Percentiles rank a stretch among this genome's conserved stretches.
Evolutionary conservation across 2,113 vertebrate species (phyloP).

Genomic region (Gymnorhina tibicen): DNA sequence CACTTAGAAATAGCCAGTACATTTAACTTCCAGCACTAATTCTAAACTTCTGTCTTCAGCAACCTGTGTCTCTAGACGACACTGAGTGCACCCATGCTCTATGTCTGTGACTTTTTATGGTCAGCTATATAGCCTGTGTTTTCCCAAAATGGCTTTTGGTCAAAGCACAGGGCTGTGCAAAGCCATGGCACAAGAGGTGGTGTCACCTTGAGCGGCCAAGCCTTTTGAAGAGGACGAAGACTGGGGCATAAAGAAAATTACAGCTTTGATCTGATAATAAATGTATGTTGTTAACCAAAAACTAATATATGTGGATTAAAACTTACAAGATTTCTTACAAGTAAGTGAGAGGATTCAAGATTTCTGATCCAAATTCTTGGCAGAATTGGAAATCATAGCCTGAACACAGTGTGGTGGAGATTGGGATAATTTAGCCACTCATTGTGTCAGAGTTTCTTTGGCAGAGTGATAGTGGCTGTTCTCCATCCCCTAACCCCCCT

Average conservation of each 20-base stretch:
- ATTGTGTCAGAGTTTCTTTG: neutral
- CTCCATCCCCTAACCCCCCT: neutral
- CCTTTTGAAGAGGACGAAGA: neutral
- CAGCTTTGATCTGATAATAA: neutral
- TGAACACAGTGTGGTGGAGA: neutral
- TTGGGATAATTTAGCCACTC: neutral
- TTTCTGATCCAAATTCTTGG: neutral
- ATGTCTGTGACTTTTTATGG: neutral
- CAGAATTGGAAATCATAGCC: neutral
- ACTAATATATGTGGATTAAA: neutral
- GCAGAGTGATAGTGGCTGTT: neutral
- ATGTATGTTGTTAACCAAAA: neutral
- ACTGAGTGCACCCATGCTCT: neutral
- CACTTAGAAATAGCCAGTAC: conserved; percentile 42
- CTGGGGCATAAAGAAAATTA: neutral
- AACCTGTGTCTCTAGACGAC: neutral
- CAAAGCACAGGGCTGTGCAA: neutral
- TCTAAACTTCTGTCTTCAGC: conserved; percentile 49
- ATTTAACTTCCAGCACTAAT: conserved; percentile 24
- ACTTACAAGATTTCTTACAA: neutral
- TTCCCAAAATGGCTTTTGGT: neutral
- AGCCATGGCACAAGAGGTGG: neutral
- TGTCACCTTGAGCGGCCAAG: neutral
- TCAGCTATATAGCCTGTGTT: neutral
- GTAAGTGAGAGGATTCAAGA: neutral